These are phyloP conservation scores for Drosophila conformis DNA, from an alignment of 2,888 invertebrate species.

Conservation along the genomic window DNA sequence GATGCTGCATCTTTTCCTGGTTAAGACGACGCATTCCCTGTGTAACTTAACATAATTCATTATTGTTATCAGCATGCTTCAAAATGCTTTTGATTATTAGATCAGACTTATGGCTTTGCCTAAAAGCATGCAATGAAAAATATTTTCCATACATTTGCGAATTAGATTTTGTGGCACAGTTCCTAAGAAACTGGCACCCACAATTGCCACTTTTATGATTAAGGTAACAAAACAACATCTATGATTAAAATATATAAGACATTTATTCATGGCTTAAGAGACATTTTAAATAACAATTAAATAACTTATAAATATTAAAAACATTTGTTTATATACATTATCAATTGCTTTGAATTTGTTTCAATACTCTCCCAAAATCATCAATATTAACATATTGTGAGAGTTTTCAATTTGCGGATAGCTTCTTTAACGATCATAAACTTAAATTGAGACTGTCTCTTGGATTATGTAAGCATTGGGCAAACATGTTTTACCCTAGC, in stretches of 20 bases:
- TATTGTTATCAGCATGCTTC: background rate
- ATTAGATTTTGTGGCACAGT: background rate
- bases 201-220: background rate
- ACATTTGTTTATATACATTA: too few species aligned
- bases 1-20: too few species aligned
- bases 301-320: background rate
- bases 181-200: background rate
- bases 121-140: constrained; percentile 52
- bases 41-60: background rate
- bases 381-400: too few species aligned
- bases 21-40: background rate
- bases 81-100: background rate
- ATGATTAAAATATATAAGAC: background rate
- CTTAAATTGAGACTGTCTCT: constrained; percentile 37
- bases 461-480: constrained; percentile 68
- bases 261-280: background rate
- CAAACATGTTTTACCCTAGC: constrained; percentile 51
- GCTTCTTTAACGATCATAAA: constrained; percentile 12
- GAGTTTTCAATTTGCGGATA: too few species aligned
- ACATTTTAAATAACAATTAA: background rate
- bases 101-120: constrained; percentile 18
- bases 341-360: background rate
- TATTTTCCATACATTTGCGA: too few species aligned
- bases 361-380: background rate
- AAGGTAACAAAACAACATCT: background rate